Conservation (phyloP, 2,797 vertebrate genomes). For the Astyanax mexicanus region DNA sequence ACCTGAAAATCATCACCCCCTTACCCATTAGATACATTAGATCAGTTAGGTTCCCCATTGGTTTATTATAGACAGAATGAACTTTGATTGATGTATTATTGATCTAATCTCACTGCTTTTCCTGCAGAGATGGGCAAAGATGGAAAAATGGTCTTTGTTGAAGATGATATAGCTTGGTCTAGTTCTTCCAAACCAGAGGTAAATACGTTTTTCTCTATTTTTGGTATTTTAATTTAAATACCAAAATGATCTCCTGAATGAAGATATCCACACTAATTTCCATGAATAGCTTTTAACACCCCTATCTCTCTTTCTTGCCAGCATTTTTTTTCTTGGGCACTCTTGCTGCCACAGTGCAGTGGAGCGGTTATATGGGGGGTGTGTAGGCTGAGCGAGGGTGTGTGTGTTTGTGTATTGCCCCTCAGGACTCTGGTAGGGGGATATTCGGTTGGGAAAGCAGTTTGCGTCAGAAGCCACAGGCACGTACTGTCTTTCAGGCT, state of each 20-base stretch:
- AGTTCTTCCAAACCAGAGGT: conserved; percentile 63
- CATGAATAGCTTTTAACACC: neutral
- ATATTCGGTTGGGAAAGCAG: conserved; percentile 75
- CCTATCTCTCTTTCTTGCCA: conserved; percentile 15
- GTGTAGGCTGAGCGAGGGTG: conserved; percentile 31
- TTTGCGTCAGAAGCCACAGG: conserved; percentile 77
- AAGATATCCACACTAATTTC: neutral
- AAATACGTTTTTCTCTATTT: no score
- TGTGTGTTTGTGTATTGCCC: conserved; percentile 42
- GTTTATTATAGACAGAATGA: neutral
- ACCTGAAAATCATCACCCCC: neutral
- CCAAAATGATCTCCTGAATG: no score
- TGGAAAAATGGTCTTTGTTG: neutral
- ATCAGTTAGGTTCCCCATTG: neutral
- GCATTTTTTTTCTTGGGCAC: neutral
- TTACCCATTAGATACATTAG: conserved; percentile 1
- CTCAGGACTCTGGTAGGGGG: conserved; percentile 74
- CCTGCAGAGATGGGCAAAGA: conserved; percentile 45
- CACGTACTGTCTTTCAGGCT: conserved; percentile 80
- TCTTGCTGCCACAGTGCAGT: neutral
- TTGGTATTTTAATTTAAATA: no score
- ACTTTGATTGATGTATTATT: neutral
- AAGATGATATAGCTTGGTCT: conserved; percentile 55
- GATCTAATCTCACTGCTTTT: conserved; percentile 3
- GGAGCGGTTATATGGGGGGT: conserved; percentile 26